These are phyloP conservation scores for Atrina japonica DNA, from an alignment of 2,888 invertebrate genomes.

Conservation along the genomic window DNA sequence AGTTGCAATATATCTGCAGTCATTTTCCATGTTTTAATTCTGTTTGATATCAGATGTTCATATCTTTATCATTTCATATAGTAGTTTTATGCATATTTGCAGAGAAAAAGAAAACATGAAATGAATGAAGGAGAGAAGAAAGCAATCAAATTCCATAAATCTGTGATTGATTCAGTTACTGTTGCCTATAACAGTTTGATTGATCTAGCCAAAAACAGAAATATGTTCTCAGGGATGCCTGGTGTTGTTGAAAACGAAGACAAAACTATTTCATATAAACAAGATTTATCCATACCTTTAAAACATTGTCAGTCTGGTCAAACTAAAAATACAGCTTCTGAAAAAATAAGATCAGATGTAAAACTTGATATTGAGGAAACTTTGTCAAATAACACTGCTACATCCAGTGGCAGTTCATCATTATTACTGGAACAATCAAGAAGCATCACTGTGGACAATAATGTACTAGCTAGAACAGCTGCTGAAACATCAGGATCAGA, in stretches of 20 bases:
- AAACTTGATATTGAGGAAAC: neutral
- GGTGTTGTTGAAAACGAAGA: no score
- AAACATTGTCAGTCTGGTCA: no score
- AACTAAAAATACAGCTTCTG: no score
- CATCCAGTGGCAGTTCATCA: neutral
- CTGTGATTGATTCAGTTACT: conserved; percentile 35
- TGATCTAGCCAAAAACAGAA: conserved; percentile 6
- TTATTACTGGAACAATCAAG: no score
- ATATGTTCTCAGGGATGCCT: no score
- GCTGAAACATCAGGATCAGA: conserved; percentile 36
- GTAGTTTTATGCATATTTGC: conserved; percentile 13
- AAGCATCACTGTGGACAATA: conserved; percentile 49
- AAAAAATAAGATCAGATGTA: neutral
- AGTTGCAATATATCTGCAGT: no score
- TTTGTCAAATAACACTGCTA: neutral
- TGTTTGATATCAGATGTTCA: no score
- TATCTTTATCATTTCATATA: no score
- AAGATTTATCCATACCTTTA: no score
- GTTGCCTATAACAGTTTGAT: conserved; percentile 22
- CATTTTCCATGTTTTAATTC: no score
- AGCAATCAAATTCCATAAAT: conserved; percentile 47
- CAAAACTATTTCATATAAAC: no score
- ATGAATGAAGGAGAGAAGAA: conserved; percentile 50
- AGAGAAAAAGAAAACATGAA: conserved; percentile 55
- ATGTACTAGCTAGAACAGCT: conserved; percentile 50